These are phyloP conservation scores for Alligator sinensis DNA, from an alignment of 2,113 vertebrate genomes.

Conservation along the genomic window DNA sequence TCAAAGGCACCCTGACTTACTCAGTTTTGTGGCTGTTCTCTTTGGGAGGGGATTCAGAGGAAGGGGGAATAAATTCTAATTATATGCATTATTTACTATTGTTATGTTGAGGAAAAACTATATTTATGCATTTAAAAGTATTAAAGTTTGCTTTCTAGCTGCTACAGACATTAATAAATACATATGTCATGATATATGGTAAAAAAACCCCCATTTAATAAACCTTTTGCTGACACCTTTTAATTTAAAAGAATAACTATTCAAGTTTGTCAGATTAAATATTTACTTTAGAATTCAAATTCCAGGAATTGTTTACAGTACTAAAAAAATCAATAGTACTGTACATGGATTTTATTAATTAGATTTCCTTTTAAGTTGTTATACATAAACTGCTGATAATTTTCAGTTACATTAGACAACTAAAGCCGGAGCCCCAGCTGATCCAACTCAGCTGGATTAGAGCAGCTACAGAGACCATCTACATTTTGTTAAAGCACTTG, in stretches of 20 bases:
- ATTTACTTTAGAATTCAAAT: not conserved
- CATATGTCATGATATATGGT: slow-evolving; percentile 25
- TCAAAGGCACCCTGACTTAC: slow-evolving; percentile 90
- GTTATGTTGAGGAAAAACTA: slow-evolving; percentile 2
- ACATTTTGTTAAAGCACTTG: not conserved
- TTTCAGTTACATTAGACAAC: not conserved
- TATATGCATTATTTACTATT: slow-evolving; percentile 42
- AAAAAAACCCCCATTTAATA: not conserved
- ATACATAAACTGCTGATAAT: not conserved
- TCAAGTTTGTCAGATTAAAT: not conserved
- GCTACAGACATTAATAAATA: not conserved
- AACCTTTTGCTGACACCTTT: not conserved
- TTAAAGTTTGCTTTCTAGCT: not conserved
- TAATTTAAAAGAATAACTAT: not conserved
- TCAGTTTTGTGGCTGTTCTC: slow-evolving; percentile 75
- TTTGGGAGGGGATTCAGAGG: slow-evolving; percentile 49
- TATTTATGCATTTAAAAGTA: not conserved
- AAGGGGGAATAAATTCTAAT: slow-evolving; percentile 48
- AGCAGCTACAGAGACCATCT: not conserved
- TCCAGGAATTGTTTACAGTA: not conserved
- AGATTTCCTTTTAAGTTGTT: not conserved
- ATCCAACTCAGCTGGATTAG: not conserved
- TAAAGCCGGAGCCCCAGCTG: not conserved
- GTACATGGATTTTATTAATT: not conserved
- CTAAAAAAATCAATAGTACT: not conserved